phyloP scores from a whole-genome alignment of 1,140 invertebrate genomes.

The Ptiloglossa arizonensis region DNA sequence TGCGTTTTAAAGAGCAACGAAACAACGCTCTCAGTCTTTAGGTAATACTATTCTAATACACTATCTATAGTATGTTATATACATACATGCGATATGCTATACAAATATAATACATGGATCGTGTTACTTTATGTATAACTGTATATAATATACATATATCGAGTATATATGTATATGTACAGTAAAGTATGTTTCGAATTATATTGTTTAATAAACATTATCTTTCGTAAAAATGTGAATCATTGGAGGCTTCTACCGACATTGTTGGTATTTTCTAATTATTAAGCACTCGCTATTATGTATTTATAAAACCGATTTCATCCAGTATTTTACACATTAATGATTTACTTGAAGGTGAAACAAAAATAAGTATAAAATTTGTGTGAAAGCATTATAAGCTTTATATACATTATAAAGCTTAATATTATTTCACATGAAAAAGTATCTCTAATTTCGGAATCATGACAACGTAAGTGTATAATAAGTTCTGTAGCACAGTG shows the following conservation, averaged over 20 bases:
- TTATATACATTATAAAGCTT: too few relatives aligned
- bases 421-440: too few relatives aligned
- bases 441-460: too few relatives aligned
- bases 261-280: slow-evolving; percentile 18
- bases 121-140: slow-evolving; percentile 20
- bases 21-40: slow-evolving; percentile 40
- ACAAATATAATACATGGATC: slow-evolving; percentile 14
- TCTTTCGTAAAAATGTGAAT: slow-evolving; percentile 11
- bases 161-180: slow-evolving; percentile 31
- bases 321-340: slow-evolving; percentile 5
- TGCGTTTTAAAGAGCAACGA: slow-evolving; percentile 21
- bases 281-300: slow-evolving; percentile 29
- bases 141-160: background rate
- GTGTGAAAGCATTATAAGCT: background rate
- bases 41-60: slow-evolving; percentile 30
- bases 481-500: too few relatives aligned
- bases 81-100: slow-evolving; percentile 23
- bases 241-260: background rate
- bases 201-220: background rate
- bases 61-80: slow-evolving; percentile 42
- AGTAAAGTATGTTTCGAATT: background rate
- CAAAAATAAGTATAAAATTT: slow-evolving; percentile 1
- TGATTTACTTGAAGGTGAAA: background rate
- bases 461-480: too few relatives aligned
- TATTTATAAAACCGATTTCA: slow-evolving; percentile 34